Percentiles rank a stretch among this genome's conserved stretches.
These are phyloP conservation scores for Mormoops blainvillei DNA, from an alignment of 2,113 vertebrate species.

Conservation along the genomic window DNA sequence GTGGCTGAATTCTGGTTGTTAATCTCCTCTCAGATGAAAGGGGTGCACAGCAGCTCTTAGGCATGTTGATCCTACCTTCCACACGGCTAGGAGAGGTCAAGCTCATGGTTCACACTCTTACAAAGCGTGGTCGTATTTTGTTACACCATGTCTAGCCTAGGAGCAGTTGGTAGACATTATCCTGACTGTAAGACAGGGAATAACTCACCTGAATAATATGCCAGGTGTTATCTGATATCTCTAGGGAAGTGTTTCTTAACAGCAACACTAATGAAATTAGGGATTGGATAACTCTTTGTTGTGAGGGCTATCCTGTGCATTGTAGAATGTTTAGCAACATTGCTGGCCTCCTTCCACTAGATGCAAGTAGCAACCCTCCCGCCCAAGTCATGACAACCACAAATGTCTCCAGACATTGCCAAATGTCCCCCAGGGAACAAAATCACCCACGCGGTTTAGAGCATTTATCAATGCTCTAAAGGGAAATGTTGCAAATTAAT, in stretches of 20 bases:
- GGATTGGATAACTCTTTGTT: not conserved
- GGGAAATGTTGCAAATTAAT: conserved; percentile 15
- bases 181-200: not conserved
- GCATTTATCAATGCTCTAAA: not conserved
- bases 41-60: not conserved
- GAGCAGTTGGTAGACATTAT: not conserved
- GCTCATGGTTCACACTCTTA: not conserved
- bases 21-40: not conserved
- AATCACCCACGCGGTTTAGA: not conserved
- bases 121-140: not conserved
- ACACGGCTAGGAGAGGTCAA: not conserved
- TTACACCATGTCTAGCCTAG: not conserved
- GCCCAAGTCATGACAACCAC: not conserved
- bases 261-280: not conserved
- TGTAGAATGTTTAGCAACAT: not conserved
- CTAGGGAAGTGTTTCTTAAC: not conserved
- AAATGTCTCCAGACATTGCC: not conserved
- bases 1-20: not conserved
- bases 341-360: not conserved
- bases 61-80: not conserved
- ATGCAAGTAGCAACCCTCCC: not conserved
- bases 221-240: not conserved
- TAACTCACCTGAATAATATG: conserved; percentile 36
- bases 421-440: not conserved
- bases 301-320: not conserved